phyloP scores from a whole-genome alignment of 2,797 vertebrate species.

The Liparis tanakae region DNA sequence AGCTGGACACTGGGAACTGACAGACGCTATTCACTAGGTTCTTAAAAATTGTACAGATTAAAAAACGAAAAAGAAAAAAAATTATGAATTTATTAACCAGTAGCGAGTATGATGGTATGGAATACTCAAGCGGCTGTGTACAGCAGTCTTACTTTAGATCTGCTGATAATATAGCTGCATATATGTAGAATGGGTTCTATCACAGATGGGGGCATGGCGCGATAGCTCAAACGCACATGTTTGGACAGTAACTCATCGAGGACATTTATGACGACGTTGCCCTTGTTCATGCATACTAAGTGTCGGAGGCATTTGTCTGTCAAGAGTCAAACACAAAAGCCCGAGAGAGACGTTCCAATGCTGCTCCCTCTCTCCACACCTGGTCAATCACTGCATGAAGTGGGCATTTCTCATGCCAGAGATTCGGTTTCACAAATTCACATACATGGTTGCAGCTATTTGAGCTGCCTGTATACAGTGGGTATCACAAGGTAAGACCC shows the following conservation, averaged over 20 bases:
- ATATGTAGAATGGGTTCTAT: constrained; percentile 2
- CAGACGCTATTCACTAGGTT: neutral
- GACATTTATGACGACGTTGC: neutral
- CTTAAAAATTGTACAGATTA: neutral
- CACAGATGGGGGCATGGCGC: neutral
- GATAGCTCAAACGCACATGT: neutral
- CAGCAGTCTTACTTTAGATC: neutral
- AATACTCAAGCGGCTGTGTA: neutral
- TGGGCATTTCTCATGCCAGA: neutral
- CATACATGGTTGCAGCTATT: neutral
- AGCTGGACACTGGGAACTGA: neutral
- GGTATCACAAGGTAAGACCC: constrained; percentile 16
- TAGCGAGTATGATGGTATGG: neutral
- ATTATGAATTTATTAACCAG: neutral
- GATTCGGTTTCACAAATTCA: neutral
- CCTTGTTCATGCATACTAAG: neutral
- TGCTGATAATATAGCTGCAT: neutral
- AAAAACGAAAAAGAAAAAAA: neutral
- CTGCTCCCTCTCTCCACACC: neutral
- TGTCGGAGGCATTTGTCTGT: neutral
- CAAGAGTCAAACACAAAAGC: neutral
- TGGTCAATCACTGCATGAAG: neutral
- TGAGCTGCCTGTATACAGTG: neutral
- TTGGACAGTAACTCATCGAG: neutral
- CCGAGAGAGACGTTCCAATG: neutral